Evolutionary conservation across 2,113 vertebrate species (phyloP), one percentile per base, ranked within the genome.

Genomic region (Jacana jacana): DNA sequence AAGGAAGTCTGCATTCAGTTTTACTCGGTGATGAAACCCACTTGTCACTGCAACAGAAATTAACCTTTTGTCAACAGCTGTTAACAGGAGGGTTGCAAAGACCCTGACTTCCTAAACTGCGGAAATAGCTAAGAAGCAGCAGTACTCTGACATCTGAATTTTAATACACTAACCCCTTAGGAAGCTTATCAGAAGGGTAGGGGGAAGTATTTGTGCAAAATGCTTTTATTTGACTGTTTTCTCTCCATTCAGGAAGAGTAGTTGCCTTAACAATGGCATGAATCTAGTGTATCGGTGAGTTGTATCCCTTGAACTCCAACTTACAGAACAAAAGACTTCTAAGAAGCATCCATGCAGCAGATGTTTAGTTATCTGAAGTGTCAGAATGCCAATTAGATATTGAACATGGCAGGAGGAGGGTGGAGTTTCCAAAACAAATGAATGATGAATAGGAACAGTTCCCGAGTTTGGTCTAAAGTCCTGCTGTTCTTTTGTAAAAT

Each of bases 401-500:
- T 98, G 98, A 98, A 98, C 98, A 98, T 98, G 98, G 98, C 98
- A 98, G 98, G 98, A 97, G 98, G 98, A 98, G 97, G 97, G 98
- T 97, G 98, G 97, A 95, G 98, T 96, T 97, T 98, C 98, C 98
- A 95, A 97, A 98, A 98, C 98, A 98, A 98, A 98, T 97, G 97
- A 55, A 88, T 76, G 97, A 90, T 99, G 99, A 99, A 99, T 99
- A 97, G 98, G 98, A 97, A 97, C 97, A 89, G 98, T 98, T 98
- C 98, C 98, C 87, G 98, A 97, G 96, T 96, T 96, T 97, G 82
- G 88, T 98, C 98, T 98, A 98, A 97, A 98, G 98, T 97, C 99
- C 99, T 97, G 96, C 99, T 98, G 99, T 98, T 99, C 99, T 99
- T 99, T 99, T 99, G 99, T 99, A 98, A 98, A 97, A 99, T 99